Evolutionary conservation across 1,140 invertebrate species (phyloP).

Genomic region (Rhagoletis pomonella): DNA sequence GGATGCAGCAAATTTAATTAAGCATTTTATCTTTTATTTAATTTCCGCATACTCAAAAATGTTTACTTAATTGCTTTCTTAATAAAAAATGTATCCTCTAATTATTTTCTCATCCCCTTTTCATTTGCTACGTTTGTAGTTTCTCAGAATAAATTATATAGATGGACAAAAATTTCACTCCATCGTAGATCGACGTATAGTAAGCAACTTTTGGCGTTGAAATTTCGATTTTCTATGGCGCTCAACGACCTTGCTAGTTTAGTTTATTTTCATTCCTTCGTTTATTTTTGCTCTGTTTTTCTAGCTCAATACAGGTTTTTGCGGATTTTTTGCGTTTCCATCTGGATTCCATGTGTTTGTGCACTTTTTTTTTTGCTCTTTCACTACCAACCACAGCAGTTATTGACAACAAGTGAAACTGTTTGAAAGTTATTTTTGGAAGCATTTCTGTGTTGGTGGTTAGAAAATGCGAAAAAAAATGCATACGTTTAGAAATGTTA

Average conservation of each 20-base stretch:
- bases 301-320: background rate
- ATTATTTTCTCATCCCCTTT: too few species aligned
- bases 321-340: background rate
- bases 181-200: background rate
- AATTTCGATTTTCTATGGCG: conserved; percentile 11
- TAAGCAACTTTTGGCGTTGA: background rate
- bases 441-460: too few species aligned
- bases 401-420: background rate
- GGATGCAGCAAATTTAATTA: too few species aligned
- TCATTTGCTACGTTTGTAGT: too few species aligned
- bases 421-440: background rate
- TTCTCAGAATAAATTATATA: too few species aligned
- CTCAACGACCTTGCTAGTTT: conserved; percentile 13
- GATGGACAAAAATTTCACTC: too few species aligned
- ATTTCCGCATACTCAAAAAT: too few species aligned
- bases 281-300: background rate
- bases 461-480: too few species aligned
- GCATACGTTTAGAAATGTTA: too few species aligned
- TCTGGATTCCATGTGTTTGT: background rate
- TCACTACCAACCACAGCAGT: background rate
- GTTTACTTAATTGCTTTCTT: too few species aligned
- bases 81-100: too few species aligned
- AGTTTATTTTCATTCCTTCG: background rate
- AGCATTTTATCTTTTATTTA: too few species aligned
- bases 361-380: background rate